Conservation (phyloP, 2,888 invertebrate genomes). For the Chrysina gloriosa region DNA sequence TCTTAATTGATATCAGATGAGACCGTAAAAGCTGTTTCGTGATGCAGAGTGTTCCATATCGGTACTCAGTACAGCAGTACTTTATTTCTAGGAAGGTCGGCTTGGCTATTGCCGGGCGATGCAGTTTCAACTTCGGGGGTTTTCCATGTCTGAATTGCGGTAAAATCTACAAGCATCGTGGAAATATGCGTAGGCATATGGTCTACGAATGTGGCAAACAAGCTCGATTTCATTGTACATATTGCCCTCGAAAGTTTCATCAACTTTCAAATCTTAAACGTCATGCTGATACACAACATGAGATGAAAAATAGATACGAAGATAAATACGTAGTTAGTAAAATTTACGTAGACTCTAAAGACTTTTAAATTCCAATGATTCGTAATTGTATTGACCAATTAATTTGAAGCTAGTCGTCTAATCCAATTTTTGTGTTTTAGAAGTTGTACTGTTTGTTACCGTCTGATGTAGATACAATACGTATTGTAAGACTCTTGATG, state of each 20-base stretch:
- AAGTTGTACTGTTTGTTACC: slow-evolving; percentile 17
- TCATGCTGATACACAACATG: slow-evolving; percentile 61
- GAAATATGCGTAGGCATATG: slow-evolving; percentile 80
- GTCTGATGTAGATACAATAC: slow-evolving; percentile 12
- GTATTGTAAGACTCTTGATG: background rate
- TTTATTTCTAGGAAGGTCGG: slow-evolving; percentile 63
- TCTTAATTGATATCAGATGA: slow-evolving; percentile 40
- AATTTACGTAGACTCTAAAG: slow-evolving; percentile 27
- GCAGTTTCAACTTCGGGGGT: slow-evolving; percentile 43
- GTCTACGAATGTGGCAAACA: slow-evolving; percentile 78
- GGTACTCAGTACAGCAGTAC: slow-evolving; percentile 58
- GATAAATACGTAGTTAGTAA: slow-evolving; percentile 21
- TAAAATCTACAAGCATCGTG: slow-evolving; percentile 85
- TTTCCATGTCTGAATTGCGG: slow-evolving; percentile 76
- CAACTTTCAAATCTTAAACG: slow-evolving; percentile 65
- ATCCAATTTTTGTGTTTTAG: background rate
- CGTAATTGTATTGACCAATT: background rate
- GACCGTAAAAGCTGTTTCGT: slow-evolving; percentile 38
- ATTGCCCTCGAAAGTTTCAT: slow-evolving; percentile 74
- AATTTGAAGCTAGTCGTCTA: slow-evolving; percentile 28
- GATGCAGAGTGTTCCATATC: slow-evolving; percentile 39
- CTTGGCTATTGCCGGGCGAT: slow-evolving; percentile 46
- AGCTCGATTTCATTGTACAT: slow-evolving; percentile 73
- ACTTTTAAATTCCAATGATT: background rate
- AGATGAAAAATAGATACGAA: slow-evolving; percentile 38